Conservation (phyloP, 2,888 invertebrate species). For the Amiota mariae region DNA sequence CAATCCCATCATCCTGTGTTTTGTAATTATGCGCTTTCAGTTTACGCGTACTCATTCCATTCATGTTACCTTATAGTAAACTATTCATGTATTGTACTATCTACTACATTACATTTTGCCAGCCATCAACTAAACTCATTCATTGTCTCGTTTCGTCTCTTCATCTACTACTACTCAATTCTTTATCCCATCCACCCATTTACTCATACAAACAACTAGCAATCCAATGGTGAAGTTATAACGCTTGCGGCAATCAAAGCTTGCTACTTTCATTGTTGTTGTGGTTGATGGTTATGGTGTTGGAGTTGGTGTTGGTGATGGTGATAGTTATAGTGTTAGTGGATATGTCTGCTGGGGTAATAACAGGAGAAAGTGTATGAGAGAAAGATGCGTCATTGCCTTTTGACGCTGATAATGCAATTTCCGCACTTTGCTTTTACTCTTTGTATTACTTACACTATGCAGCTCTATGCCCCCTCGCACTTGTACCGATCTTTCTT, state of each 20-base stretch:
- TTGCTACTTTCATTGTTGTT: conserved; percentile 38
- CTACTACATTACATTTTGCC: no score
- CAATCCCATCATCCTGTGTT: not conserved
- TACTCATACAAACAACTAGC: conserved; percentile 38
- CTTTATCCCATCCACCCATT: conserved; percentile 59
- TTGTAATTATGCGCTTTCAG: conserved; percentile 59
- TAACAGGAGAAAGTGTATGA: not conserved
- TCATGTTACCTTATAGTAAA: conserved; percentile 45
- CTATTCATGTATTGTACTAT: not conserved
- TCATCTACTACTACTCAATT: not conserved
- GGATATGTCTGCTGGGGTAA: not conserved
- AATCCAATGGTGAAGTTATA: conserved; percentile 46
- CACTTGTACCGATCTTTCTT: not conserved
- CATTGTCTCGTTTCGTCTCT: conserved; percentile 18
- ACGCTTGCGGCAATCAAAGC: conserved; percentile 48
- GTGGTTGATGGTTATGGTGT: not conserved
- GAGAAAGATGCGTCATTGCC: conserved; percentile 38
- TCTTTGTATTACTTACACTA: conserved; percentile 12
- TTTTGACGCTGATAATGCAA: conserved; percentile 71
- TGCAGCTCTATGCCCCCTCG: not conserved
- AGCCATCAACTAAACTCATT: conserved; percentile 17
- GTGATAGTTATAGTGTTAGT: not conserved
- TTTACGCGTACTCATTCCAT: no score
- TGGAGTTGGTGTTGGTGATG: no score
- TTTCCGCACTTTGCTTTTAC: conserved; percentile 58